These are phyloP conservation scores for Zaprionus camerounensis DNA, from an alignment of 1,140 invertebrate species.

Conservation along the genomic window DNA sequence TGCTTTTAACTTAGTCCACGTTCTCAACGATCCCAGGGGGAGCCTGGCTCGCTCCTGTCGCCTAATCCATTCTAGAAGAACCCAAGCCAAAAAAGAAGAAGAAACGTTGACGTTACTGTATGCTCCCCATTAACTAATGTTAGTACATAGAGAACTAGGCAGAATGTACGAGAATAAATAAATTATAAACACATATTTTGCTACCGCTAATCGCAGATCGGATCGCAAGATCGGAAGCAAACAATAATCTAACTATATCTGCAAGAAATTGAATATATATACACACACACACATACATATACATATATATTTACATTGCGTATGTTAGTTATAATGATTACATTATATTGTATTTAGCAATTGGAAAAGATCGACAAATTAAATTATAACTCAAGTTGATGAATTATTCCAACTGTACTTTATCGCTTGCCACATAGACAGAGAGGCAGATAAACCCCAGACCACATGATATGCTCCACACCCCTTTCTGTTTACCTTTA, in stretches of 20 bases:
- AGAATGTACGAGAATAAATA: constrained; percentile 21
- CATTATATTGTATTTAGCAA: constrained; percentile 78
- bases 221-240: constrained; percentile 34
- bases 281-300: constrained; percentile 51
- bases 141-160: constrained; percentile 58
- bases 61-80: constrained; percentile 36
- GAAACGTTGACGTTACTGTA: constrained; percentile 45
- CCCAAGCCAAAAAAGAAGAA: constrained; percentile 57
- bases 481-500: constrained; percentile 4
- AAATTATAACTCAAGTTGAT: constrained; percentile 64
- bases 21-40: constrained; percentile 21
- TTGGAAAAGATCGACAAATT: constrained; percentile 68
- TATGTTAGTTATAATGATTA: constrained; percentile 68
- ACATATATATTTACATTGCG: constrained; percentile 70
- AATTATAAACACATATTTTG: constrained; percentile 53
- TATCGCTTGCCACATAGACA: constrained; percentile 1
- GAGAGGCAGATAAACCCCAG: constrained; percentile 1
- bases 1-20: constrained; percentile 30
- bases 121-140: constrained; percentile 36
- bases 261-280: constrained; percentile 55
- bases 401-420: neutral
- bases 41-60: constrained; percentile 28
- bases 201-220: constrained; percentile 47
- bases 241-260: constrained; percentile 47
- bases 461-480: neutral